Conservation (phyloP, 2,797 vertebrate genomes). For the Salmo trutta region DNA sequence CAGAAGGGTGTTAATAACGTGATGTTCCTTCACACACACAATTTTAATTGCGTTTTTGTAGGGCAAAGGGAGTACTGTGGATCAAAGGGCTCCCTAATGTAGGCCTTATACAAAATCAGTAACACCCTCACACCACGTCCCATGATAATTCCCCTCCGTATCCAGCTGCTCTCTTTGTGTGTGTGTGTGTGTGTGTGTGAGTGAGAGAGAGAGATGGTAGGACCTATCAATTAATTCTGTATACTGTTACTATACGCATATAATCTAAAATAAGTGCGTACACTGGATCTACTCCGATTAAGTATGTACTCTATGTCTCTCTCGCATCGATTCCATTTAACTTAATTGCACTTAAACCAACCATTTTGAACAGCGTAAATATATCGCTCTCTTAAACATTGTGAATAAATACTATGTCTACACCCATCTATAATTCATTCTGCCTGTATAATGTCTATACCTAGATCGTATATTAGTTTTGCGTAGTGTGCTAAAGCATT, state of each 20-base stretch:
- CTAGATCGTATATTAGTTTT: conserved; percentile 58
- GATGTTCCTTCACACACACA: conserved; percentile 12
- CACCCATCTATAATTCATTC: conserved; percentile 51
- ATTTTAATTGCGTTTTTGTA: conserved; percentile 50
- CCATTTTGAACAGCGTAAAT: background rate
- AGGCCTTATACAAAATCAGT: conserved; percentile 14
- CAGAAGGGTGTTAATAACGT: conserved; percentile 40
- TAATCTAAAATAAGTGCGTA: background rate
- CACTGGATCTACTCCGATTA: background rate
- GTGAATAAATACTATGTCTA: conserved; percentile 3
- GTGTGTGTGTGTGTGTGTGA: background rate
- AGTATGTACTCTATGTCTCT: background rate
- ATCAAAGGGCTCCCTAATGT: conserved; percentile 47
- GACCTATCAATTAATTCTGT: conserved; percentile 22
- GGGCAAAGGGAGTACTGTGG: conserved; percentile 37
- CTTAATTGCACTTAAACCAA: background rate
- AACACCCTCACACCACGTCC: conserved; percentile 14
- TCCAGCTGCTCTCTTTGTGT: background rate
- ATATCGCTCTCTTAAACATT: background rate
- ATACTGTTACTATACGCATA: conserved; percentile 2
- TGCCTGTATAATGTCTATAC: conserved; percentile 35
- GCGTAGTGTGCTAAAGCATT: conserved; percentile 43
- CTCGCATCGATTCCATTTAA: background rate
- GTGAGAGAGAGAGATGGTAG: background rate
- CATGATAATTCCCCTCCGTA: background rate